These are phyloP conservation scores for Nyctibius grandis DNA, from an alignment of 2,797 vertebrate genomes.

Conservation along the genomic window DNA sequence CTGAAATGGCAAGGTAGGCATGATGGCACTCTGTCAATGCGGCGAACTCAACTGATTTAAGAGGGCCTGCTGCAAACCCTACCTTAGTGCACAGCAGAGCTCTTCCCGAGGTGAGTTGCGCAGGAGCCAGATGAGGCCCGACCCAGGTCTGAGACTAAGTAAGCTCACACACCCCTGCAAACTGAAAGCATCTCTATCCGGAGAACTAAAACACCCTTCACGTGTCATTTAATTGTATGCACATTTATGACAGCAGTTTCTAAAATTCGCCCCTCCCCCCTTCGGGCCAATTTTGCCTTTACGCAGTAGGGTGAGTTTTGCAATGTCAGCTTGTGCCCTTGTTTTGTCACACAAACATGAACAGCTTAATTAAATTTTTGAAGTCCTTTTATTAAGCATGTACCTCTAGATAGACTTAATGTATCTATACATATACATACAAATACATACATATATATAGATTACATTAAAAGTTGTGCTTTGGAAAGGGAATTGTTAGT, in stretches of 20 bases:
- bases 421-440: background rate
- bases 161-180: background rate
- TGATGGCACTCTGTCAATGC: background rate
- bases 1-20: background rate
- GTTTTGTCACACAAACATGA: background rate
- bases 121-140: background rate
- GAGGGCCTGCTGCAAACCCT: background rate
- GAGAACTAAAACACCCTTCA: background rate
- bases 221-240: background rate
- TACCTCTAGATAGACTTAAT: background rate
- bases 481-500: background rate
- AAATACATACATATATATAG: background rate
- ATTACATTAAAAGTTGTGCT: background rate
- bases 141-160: background rate
- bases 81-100: background rate
- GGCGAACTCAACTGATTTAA: background rate
- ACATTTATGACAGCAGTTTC: background rate
- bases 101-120: background rate
- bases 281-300: background rate
- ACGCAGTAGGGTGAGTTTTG: background rate
- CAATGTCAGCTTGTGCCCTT: background rate
- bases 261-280: rapidly evolving
- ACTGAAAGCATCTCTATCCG: background rate
- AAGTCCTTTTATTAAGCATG: background rate
- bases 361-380: background rate